Evolutionary conservation across 2,113 vertebrate species (phyloP), one percentile per base, ranked within the genome.

Genomic region (Semicossyphus pulcher): DNA sequence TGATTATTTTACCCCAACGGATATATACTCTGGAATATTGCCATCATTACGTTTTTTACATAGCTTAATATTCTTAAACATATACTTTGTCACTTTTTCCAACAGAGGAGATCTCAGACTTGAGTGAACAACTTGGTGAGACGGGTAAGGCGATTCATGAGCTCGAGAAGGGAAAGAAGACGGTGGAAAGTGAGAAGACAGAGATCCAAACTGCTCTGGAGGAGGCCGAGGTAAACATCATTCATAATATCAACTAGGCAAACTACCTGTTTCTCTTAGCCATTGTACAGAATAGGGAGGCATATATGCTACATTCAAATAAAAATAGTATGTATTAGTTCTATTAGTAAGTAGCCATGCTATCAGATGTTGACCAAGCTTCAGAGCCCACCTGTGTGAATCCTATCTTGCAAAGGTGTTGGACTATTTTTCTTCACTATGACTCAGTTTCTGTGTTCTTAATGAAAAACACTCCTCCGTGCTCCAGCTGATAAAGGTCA

Each of bases 111-210:
- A 94, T 94, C 52, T 91, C 92, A 58, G 93, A 93, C 41, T 58
- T 93, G 49, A 92, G 41, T 65, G 91, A 93, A 66, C 92, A 92
- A 59, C 58, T 92, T 86, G 91, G 91, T 45, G 96, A 96, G 57
- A 88, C 86, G 7, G 95, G 96, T 37, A 97, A 97, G 77, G 94
- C 93, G 0, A 94, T 97, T 18, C 95, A 96, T 72, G 96, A 97
- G 84, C 80, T 97, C 49, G 96, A 97, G 82, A 97, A 97, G 80
- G 74, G 94, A 32, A 97, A 96, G 87, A 97, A 97, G 87, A 87
- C 93, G 25, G 86, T 88, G 52, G 88, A 97, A 51, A 75, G 91
- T 61, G 96, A 97, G 69, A 97, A 97, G 77, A 75, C 90, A 61
- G 96, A 97, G 89, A 86, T 97, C 20, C 96, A 97, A 71, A 94